Base-by-base conservation (phyloP, 2,888 invertebrate genomes). In the Chrysolina americana region DNA sequence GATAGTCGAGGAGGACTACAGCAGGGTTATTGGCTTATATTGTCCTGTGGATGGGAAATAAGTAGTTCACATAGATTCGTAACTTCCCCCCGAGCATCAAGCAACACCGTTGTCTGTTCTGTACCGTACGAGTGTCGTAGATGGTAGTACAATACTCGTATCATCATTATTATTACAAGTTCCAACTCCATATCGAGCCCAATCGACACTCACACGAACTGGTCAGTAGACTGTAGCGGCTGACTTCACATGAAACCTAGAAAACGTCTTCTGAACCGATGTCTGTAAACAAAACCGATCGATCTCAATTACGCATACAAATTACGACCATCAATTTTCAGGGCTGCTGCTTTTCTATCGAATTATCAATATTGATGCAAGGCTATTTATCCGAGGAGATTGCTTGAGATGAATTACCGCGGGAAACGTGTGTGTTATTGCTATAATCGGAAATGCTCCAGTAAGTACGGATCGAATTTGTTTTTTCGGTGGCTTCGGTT, bases 351-450 rank as follows among this genome's bases (percentile, higher is more conserved):
- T 71, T 59, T 71, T 56, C 65, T 44, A 48, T 17, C 19, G 56
- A 65, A 65, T 56, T 71, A 65, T 65, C 65, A 71, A 71, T 71
- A 71, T 71, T 71, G 71, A 71, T 71, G 71, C 65, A 53, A 41
- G 23, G 65, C 41, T 21, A 71, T 71, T 65, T 56, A 65, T 71
- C 56, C 44, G 44, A 44, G 17, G 56, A 65, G 65, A 65, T 56
- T 56, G 65, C 56, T 56, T 23, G 47, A 53, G 47, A 71, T 53
- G 41, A 71, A 65, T 56, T 53, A 62, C 41, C 17, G 23, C 19
- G 36, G 11, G 50, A 47, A 48, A 64, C 50, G 23, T 15, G 41
- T 28, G 63, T 48, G 48, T 64, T 41, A 65, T 47, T 41, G 21
- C 44, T 17, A 41, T 21, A n/a, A 44, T 3, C 44, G 47, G n/a